Evolutionary conservation across 1,140 invertebrate genomes (phyloP).

Genomic region (Chionoecetes opilio): DNA sequence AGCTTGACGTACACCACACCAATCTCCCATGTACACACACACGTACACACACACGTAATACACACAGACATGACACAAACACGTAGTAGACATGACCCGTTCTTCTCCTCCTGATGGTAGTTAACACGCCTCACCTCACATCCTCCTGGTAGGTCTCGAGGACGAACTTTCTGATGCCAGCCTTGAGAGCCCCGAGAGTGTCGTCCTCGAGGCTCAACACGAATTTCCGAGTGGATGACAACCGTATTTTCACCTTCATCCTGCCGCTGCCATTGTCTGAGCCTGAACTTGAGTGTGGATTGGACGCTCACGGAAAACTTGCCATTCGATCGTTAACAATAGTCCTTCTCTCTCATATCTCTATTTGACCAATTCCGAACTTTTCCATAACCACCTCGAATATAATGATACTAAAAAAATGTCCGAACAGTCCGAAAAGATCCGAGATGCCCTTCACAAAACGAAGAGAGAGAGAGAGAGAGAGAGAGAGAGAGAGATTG

Average conservation of each 20-base stretch:
- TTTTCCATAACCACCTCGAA: background rate
- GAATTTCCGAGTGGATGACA: slow-evolving; percentile 24
- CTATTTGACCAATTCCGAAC: background rate
- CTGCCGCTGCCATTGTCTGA: background rate
- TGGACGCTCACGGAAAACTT: background rate
- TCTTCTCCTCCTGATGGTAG: too few species aligned
- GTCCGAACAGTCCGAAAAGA: too few species aligned
- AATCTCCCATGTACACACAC: too few species aligned
- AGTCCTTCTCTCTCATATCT: background rate
- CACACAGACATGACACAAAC: background rate
- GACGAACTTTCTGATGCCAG: slow-evolving; percentile 35
- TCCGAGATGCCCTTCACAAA: too few species aligned
- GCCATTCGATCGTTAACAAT: background rate
- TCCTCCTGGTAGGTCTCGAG: background rate
- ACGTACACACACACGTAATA: too few species aligned
- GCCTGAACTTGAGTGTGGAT: background rate
- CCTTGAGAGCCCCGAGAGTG: background rate
- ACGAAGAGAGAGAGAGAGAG: too few species aligned
- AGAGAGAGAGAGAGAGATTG: too few species aligned
- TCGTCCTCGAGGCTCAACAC: slow-evolving; percentile 1
- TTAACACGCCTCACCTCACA: background rate
- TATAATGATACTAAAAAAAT: too few species aligned
- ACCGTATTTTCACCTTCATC: slow-evolving; percentile 39
- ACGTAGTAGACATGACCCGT: background rate
- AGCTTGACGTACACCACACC: too few species aligned